phyloP scores from a whole-genome alignment of 1,140 invertebrate species.

The Teleopsis dalmanni region DNA sequence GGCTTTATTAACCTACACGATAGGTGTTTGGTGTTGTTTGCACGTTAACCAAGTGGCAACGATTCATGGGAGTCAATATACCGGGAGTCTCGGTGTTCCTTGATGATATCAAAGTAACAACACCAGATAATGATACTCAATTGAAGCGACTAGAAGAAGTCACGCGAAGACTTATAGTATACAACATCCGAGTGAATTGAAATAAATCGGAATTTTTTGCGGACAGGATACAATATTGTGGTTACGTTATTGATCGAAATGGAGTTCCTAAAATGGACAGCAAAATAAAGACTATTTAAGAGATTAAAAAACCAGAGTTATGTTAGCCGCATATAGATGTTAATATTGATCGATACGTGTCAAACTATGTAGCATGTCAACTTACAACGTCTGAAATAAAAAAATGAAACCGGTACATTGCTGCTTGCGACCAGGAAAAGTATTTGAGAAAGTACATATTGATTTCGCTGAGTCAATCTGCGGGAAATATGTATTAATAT shows the following conservation, averaged over 20 bases:
- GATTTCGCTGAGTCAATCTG: too few species aligned
- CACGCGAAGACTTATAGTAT: conserved; percentile 16
- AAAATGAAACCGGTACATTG: too few species aligned
- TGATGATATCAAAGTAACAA: conserved; percentile 24
- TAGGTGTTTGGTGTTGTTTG: conserved; percentile 20
- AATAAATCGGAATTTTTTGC: conserved; percentile 18
- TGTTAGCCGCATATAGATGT: too few species aligned
- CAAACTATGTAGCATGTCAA: too few species aligned
- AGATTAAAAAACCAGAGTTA: conserved; percentile 18
- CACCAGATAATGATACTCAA: conserved; percentile 3
- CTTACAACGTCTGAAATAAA: too few species aligned
- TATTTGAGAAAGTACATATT: too few species aligned
- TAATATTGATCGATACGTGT: too few species aligned
- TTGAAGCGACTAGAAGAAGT: conserved; percentile 15
- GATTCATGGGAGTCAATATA: conserved; percentile 22
- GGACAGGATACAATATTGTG: conserved; percentile 23
- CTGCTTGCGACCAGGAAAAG: too few species aligned
- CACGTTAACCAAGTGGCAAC: conserved; percentile 28
- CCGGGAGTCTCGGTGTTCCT: conserved; percentile 20
- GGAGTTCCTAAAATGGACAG: conserved; percentile 17
- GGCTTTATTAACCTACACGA: conserved; percentile 15
- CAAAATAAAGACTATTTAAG: conserved; percentile 18
- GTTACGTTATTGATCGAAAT: conserved; percentile 25
- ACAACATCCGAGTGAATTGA: conserved; percentile 20
- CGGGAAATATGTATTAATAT: too few species aligned